Evolutionary conservation across 1,140 invertebrate species (phyloP), one percentile per base, ranked within the genome.

Genomic region (Ericerus pela): DNA sequence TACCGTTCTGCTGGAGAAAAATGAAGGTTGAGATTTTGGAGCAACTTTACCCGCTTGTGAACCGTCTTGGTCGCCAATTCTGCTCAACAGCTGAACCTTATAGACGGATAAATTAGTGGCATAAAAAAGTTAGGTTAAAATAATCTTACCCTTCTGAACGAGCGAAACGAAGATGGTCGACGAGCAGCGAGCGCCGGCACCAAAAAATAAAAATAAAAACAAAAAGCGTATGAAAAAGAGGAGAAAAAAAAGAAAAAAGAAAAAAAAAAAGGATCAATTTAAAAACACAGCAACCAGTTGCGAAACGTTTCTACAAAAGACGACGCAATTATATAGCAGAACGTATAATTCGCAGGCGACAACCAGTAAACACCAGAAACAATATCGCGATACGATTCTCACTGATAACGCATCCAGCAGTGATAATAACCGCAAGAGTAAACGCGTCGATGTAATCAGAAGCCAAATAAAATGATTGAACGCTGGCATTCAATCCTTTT

Each of bases 281-380:
- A 47, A 47, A 47, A 20, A 47, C 41, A 47, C 41, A 14, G 20
- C 37, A 18, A 47, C 41, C 16, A 47, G 26, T 24, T 16, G 22
- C 2, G 41, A 47, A 20, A 47, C 41, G 16, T 20, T 47, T 47
- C 18, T 47, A 14, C 41, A 47, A 47, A 47, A 47, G 20, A 47
- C 41, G 10, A 47, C 41, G 18, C 41, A 47, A 47, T 47, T 10
- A 22, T 47, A 14, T 24, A 47, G 10, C 18, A 47, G 16, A 47
- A 18, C 20, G 26, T 47, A 47, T 3, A 47, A 14, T 47, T 47
- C 41, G 41, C 10, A 47, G 5, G 20, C 41, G 41, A 47, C 14
- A 16, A 47, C 41, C 41, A 47, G 16, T 14, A 47, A 47, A 24
- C 41, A 47, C 41, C 41, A 47, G 10, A 47, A 20, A 47, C 18